These are phyloP conservation scores for Vanacampus margaritifer DNA, from an alignment of 2,113 vertebrate genomes.

Conservation along the genomic window DNA sequence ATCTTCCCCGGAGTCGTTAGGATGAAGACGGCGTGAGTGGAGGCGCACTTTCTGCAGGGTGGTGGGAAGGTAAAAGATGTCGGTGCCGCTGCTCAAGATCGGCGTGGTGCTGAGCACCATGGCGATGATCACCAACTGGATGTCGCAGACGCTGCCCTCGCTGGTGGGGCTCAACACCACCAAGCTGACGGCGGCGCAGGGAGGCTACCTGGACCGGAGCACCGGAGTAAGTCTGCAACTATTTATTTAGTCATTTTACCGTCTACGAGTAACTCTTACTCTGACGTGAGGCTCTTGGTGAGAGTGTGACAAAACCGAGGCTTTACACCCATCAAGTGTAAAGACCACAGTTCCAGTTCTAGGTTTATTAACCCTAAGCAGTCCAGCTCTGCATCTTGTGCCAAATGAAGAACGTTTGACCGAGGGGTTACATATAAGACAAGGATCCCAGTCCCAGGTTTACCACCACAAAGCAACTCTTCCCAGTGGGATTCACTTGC, in stretches of 20 bases:
- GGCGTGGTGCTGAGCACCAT: conserved; percentile 98
- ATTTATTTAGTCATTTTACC: not conserved
- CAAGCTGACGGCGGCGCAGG: conserved; percentile 84
- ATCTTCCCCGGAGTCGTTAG: conserved; percentile 73
- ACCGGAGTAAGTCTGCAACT: conserved; percentile 84
- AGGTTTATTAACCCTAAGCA: not conserved
- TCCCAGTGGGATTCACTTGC: too few species aligned
- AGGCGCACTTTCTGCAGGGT: not conserved
- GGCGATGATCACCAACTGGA: conserved; percentile 99
- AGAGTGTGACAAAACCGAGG: not conserved
- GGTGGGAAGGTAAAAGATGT: conserved; percentile 74
- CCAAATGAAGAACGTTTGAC: not conserved
- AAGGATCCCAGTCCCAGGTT: not conserved
- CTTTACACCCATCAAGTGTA: too few species aligned
- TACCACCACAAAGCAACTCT: not conserved
- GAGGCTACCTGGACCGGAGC: conserved; percentile 87
- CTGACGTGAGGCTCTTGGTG: not conserved
- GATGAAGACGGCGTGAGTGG: conserved; percentile 77
- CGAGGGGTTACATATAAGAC: too few species aligned
- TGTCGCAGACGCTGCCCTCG: conserved; percentile 97
- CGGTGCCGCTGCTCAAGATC: conserved; percentile 94
- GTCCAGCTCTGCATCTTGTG: not conserved
- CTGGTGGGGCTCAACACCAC: conserved; percentile 95
- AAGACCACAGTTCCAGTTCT: not conserved
- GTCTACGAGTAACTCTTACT: not conserved